A percentile compares a stretch with the other conserved stretches of the same genome.
Conservation (phyloP, 2,113 vertebrate species). For the Gavia stellata region DNA sequence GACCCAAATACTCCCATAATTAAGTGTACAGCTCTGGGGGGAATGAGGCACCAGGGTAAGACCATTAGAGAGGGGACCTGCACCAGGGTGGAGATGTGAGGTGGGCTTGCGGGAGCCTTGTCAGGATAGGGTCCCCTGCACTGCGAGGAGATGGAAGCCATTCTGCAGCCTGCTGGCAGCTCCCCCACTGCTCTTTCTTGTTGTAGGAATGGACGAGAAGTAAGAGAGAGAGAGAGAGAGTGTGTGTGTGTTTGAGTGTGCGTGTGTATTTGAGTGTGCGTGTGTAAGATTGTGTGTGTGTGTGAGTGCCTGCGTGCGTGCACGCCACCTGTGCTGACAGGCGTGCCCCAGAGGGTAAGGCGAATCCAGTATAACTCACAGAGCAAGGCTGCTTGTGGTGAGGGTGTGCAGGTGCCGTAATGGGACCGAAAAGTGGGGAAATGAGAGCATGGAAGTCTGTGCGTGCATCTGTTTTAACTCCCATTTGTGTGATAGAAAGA, state of each 20-base stretch:
- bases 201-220: neutral
- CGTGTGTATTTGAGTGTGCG: too few species aligned
- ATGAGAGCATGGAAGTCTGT: neutral
- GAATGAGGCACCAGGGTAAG: neutral
- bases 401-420: neutral
- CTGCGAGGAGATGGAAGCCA: neutral
- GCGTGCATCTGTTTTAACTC: neutral
- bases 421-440: neutral
- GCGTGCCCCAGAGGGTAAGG: neutral
- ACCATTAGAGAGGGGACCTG: neutral
- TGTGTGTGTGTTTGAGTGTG: too few species aligned
- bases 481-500: neutral
- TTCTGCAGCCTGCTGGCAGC: neutral
- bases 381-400: neutral
- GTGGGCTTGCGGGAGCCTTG: rapidly evolving
- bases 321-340: neutral
- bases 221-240: too few species aligned
- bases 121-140: rapidly evolving
- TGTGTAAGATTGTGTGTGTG: too few species aligned
- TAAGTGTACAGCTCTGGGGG: neutral
- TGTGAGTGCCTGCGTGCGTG: too few species aligned
- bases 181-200: neutral
- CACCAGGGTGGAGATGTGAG: neutral
- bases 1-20: neutral
- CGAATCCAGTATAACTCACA: neutral